Evolutionary conservation across 2,888 invertebrate genomes (phyloP).

Genomic region (Crioceris asparagi): DNA sequence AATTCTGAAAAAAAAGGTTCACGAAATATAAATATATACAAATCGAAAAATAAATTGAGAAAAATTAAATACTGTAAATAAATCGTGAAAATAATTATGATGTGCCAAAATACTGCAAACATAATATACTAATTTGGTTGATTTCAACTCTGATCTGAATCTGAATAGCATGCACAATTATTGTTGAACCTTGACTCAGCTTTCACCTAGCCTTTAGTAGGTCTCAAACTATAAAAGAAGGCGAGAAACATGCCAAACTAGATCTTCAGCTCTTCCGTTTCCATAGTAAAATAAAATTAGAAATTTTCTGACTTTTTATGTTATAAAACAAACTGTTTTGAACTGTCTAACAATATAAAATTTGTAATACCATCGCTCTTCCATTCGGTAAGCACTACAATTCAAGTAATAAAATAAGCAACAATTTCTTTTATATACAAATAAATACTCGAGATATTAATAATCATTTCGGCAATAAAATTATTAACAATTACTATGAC

Average conservation of each 20-base stretch:
- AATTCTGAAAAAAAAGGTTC: conserved; percentile 10
- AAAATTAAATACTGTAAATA: neutral
- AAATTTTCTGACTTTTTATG: no score
- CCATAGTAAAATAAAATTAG: neutral
- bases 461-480: conserved; percentile 23
- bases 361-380: conserved; percentile 15
- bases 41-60: conserved; percentile 1
- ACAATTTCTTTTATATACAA: conserved; percentile 27
- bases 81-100: neutral
- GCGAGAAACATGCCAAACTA: no score
- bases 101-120: conserved; percentile 1
- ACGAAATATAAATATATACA: conserved; percentile 5
- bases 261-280: neutral
- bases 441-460: conserved; percentile 26
- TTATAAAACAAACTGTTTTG: no score
- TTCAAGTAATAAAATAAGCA: conserved; percentile 24
- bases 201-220: no score
- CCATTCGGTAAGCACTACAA: no score
- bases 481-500: conserved; percentile 32
- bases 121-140: conserved; percentile 10
- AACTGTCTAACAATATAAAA: no score
- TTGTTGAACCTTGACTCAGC: no score
- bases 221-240: no score
- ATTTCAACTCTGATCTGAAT: no score
- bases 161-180: no score